These are phyloP conservation scores for Esox niger DNA, from an alignment of 2,113 vertebrate species.

Conservation along the genomic window DNA sequence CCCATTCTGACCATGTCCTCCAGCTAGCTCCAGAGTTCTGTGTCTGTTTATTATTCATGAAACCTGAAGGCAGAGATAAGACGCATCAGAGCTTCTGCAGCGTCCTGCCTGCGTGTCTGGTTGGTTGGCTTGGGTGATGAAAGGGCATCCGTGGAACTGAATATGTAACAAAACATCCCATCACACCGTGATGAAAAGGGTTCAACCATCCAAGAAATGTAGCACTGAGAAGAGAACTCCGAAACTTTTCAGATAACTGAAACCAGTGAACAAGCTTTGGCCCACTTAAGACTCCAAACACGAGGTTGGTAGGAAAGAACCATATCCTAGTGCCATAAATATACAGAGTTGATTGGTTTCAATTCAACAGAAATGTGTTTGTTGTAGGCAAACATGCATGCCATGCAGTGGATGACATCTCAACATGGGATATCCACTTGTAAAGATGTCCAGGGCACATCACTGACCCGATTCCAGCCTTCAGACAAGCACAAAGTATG, in stretches of 20 bases:
- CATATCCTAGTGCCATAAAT: neutral
- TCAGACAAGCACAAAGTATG: neutral
- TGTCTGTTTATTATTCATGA: slow-evolving; percentile 42
- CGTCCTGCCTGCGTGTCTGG: neutral
- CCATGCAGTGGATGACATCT: neutral
- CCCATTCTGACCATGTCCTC: slow-evolving; percentile 21
- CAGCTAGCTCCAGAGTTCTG: slow-evolving; percentile 26
- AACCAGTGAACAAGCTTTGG: neutral
- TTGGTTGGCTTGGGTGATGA: neutral
- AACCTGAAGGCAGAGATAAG: neutral
- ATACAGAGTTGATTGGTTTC: neutral
- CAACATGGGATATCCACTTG: neutral
- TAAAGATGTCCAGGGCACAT: neutral
- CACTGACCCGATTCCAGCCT: neutral
- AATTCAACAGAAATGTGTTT: neutral
- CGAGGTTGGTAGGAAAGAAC: neutral
- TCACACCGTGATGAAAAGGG: slow-evolving; percentile 4
- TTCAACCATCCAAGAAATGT: slow-evolving; percentile 5
- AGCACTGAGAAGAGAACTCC: neutral
- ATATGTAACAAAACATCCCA: slow-evolving; percentile 5
- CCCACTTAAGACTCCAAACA: neutral
- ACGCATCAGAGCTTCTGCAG: neutral
- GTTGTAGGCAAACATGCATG: neutral
- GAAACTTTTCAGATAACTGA: neutral
- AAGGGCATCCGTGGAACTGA: neutral